phyloP scores from a whole-genome alignment of 2,888 invertebrate genomes.

The Papilio gigon region DNA sequence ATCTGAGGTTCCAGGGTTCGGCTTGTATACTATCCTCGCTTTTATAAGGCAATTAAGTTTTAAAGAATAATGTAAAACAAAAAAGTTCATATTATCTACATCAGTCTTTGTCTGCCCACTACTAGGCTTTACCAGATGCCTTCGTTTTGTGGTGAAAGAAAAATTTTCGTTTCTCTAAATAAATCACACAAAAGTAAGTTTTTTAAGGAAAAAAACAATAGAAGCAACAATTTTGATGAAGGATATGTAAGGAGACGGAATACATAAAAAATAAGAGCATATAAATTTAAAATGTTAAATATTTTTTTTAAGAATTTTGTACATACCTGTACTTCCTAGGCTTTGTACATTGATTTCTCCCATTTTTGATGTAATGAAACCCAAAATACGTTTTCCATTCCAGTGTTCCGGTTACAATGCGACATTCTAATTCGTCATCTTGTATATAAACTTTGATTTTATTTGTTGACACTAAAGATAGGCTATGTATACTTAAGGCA shows the following conservation, averaged over 20 bases:
- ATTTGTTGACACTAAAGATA: conserved; percentile 14
- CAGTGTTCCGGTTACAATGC: conserved; percentile 16
- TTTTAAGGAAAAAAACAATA: too few species aligned
- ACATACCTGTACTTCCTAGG: conserved; percentile 12
- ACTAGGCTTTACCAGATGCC: too few species aligned
- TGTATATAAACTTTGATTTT: conserved; percentile 21
- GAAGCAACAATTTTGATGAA: not conserved
- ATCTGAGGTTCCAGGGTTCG: not conserved
- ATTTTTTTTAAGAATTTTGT: not conserved
- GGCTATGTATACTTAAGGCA: not conserved
- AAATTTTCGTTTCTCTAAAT: too few species aligned
- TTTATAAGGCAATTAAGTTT: too few species aligned
- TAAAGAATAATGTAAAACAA: too few species aligned
- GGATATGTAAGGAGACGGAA: not conserved
- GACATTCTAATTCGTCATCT: not conserved
- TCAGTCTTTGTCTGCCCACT: too few species aligned
- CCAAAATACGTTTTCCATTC: conserved; percentile 18
- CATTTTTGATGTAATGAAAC: conserved; percentile 18
- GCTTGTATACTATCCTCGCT: too few species aligned
- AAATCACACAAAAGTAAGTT: too few species aligned
- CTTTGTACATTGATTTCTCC: conserved; percentile 28
- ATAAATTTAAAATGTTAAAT: not conserved
- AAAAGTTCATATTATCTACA: too few species aligned
- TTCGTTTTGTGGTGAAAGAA: too few species aligned
- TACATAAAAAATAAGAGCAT: too few species aligned